Conservation (phyloP, 2,113 vertebrate genomes). For the Sinocyclocheilus rhinocerous region DNA sequence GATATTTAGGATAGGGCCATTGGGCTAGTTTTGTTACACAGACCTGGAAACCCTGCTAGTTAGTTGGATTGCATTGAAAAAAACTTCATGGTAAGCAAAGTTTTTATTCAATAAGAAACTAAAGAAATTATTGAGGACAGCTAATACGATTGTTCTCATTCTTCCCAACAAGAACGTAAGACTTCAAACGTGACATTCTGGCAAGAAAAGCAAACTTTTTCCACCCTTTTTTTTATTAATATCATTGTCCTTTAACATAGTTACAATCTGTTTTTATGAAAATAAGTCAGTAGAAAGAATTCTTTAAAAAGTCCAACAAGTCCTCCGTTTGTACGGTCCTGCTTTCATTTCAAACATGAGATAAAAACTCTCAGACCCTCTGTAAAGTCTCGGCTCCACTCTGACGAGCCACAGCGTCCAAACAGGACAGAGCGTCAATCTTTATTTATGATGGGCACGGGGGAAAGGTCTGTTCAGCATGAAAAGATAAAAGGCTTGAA, state of each 20-base stretch:
- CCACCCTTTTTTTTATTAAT: conserved; percentile 61
- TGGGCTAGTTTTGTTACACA: no score
- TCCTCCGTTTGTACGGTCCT: conserved; percentile 51
- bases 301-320: conserved; percentile 65
- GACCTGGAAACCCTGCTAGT: no score
- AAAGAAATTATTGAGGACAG: background rate
- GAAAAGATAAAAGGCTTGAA: conserved; percentile 48
- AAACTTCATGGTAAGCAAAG: background rate
- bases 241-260: conserved; percentile 64
- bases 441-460: conserved; percentile 30
- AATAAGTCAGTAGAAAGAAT: conserved; percentile 68
- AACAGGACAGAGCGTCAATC: conserved; percentile 41
- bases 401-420: conserved; percentile 36
- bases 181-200: background rate
- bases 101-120: background rate
- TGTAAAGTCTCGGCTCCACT: conserved; percentile 34
- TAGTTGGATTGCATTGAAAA: no score
- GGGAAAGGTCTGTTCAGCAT: conserved; percentile 36
- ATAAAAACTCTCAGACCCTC: conserved; percentile 53
- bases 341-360: conserved; percentile 40
- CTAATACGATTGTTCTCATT: background rate
- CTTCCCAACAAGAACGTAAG: background rate
- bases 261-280: conserved; percentile 69
- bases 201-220: conserved; percentile 34
- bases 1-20: no score